Evolutionary conservation across 2,888 invertebrate genomes (phyloP).

Genomic region (Andrena minutula): DNA sequence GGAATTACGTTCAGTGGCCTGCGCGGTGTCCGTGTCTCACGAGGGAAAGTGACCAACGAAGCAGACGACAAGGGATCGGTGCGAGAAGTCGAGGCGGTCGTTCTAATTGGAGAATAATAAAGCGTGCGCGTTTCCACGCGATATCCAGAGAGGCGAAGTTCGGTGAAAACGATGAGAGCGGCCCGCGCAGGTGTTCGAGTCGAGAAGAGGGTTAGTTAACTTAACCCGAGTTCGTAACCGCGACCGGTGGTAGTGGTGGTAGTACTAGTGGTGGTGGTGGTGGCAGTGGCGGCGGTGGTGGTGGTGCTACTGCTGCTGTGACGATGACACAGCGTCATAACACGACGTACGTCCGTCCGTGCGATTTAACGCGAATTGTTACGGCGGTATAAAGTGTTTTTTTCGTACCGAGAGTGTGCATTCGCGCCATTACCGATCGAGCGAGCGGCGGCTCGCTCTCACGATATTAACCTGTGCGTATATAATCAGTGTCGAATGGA

Average conservation of each 20-base stretch:
- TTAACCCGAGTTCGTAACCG: slow-evolving; percentile 77
- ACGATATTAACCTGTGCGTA: slow-evolving; percentile 58
- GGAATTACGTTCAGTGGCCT: slow-evolving; percentile 67
- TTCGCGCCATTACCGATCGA: slow-evolving; percentile 73
- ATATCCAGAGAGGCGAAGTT: slow-evolving; percentile 66
- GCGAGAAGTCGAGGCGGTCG: slow-evolving; percentile 45
- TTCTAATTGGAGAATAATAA: slow-evolving; percentile 64
- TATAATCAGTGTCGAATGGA: slow-evolving; percentile 61
- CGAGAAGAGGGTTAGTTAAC: slow-evolving; percentile 79
- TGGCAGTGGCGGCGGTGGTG: slow-evolving; percentile 66
- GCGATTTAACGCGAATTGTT: slow-evolving; percentile 74
- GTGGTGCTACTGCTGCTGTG: slow-evolving; percentile 75
- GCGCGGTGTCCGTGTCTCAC: slow-evolving; percentile 58
- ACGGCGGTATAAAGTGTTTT: slow-evolving; percentile 66
- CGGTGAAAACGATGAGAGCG: slow-evolving; percentile 75
- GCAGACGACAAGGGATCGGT: slow-evolving; percentile 41
- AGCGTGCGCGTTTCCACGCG: slow-evolving; percentile 57
- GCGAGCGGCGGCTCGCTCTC: slow-evolving; percentile 59
- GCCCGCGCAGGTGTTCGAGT: slow-evolving; percentile 76
- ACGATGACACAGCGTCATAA: slow-evolving; percentile 81
- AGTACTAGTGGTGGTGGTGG: slow-evolving; percentile 63
- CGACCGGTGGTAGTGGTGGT: slow-evolving; percentile 69
- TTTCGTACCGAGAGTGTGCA: slow-evolving; percentile 64
- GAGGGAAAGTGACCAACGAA: slow-evolving; percentile 64
- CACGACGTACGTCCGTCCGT: slow-evolving; percentile 75